phyloP scores from a whole-genome alignment of 2,113 vertebrate genomes.

The Ornithorhynchus anatinus region DNA sequence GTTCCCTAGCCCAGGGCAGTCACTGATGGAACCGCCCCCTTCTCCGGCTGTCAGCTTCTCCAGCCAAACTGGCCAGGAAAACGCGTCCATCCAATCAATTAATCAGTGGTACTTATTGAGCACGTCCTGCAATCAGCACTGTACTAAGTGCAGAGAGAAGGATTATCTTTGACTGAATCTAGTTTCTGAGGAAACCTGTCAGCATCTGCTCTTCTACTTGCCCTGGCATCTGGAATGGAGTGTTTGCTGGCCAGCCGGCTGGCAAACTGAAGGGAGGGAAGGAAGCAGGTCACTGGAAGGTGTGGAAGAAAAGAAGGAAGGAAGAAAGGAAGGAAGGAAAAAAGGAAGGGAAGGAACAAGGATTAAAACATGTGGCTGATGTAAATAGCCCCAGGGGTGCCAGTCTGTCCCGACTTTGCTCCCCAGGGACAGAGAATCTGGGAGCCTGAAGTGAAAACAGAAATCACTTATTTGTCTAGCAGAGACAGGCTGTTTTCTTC shows the following conservation, averaged over 20 bases:
- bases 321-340: conserved; percentile 65
- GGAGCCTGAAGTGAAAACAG: conserved; percentile 67
- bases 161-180: conserved; percentile 76
- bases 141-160: conserved; percentile 53
- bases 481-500: conserved; percentile 65
- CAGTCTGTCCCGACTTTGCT: conserved; percentile 68
- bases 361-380: conserved; percentile 70
- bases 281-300: too few species aligned
- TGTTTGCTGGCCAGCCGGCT: too few species aligned
- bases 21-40: background rate
- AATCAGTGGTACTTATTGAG: too few species aligned
- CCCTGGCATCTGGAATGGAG: too few species aligned
- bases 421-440: conserved; percentile 67
- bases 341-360: conserved; percentile 63
- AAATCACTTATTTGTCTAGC: conserved; percentile 75
- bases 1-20: background rate
- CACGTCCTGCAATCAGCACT: conserved; percentile 55
- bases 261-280: too few species aligned
- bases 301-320: conserved; percentile 60
- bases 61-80: conserved; percentile 56
- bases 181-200: conserved; percentile 74
- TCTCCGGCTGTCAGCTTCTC: conserved; percentile 22
- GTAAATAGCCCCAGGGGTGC: conserved; percentile 76
- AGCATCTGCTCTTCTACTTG: too few species aligned
- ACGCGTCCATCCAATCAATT: conserved; percentile 68